Evolutionary conservation across 2,797 vertebrate genomes (phyloP).

Genomic region (Sebastes kiyomatsui): DNA sequence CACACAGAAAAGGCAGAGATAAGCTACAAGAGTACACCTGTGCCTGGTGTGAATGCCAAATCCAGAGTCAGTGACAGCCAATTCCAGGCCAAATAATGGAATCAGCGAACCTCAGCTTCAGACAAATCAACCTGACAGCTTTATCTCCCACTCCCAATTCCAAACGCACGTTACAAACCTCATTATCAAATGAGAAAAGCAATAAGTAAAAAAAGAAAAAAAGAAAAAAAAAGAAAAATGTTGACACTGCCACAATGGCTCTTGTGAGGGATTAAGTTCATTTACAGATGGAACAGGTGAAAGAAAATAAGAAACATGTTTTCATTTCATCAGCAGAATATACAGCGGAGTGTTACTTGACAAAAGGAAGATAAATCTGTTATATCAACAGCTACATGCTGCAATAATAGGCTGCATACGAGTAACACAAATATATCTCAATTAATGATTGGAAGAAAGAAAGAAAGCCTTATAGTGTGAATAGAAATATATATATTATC

Average conservation of each 20-base stretch:
- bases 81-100: slow-evolving; percentile 75
- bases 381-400: not conserved
- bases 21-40: slow-evolving; percentile 74
- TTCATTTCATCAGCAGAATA: slow-evolving; percentile 35
- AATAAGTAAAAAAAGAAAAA: slow-evolving; percentile 24
- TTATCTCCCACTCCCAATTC: slow-evolving; percentile 59
- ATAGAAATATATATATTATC: not conserved
- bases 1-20: slow-evolving; percentile 67
- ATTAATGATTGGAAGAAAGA: not conserved
- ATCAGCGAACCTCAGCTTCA: slow-evolving; percentile 66
- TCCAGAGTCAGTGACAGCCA: slow-evolving; percentile 61
- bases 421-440: not conserved
- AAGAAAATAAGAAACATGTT: slow-evolving; percentile 39
- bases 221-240: slow-evolving; percentile 1
- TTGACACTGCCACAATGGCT: slow-evolving; percentile 30
- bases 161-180: slow-evolving; percentile 52
- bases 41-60: slow-evolving; percentile 71
- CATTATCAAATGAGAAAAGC: slow-evolving; percentile 69
- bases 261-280: slow-evolving; percentile 44
- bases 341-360: not conserved
- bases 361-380: slow-evolving; percentile 4
- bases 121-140: slow-evolving; percentile 68
- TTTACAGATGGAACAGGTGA: slow-evolving; percentile 52
- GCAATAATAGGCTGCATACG: not conserved
- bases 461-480: not conserved